Conservation (phyloP, 2,888 invertebrate species). For the Drosophila helvetica region DNA sequence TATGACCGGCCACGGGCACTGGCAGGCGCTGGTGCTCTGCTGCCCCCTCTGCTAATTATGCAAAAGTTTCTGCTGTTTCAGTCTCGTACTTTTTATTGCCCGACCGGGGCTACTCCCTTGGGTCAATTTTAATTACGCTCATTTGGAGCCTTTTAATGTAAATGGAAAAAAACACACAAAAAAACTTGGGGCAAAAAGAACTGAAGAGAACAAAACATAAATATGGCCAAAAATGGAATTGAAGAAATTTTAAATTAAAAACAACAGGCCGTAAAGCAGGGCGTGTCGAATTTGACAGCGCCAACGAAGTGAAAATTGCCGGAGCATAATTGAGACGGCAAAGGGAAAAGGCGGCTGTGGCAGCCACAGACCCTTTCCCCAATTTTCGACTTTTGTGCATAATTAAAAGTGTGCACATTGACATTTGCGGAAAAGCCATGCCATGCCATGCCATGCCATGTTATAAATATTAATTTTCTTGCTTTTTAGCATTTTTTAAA, state of each 20-base stretch:
- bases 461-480: slow-evolving; percentile 69
- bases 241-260: slow-evolving; percentile 49
- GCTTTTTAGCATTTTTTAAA: slow-evolving; percentile 50
- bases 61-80: slow-evolving; percentile 39
- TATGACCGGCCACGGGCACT: no score
- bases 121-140: slow-evolving; percentile 79
- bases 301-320: slow-evolving; percentile 74
- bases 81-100: slow-evolving; percentile 38
- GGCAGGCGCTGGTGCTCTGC: background rate
- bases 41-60: slow-evolving; percentile 38
- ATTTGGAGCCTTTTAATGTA: slow-evolving; percentile 66
- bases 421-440: slow-evolving; percentile 65
- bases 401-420: slow-evolving; percentile 75
- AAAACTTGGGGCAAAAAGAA: slow-evolving; percentile 17
- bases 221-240: slow-evolving; percentile 28
- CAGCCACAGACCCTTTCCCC: slow-evolving; percentile 30
- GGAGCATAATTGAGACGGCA: slow-evolving; percentile 65
- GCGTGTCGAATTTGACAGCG: slow-evolving; percentile 70
- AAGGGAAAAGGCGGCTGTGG: background rate
- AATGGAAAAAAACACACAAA: slow-evolving; percentile 49
- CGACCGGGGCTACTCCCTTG: slow-evolving; percentile 52
- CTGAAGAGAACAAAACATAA: slow-evolving; percentile 15
- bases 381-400: slow-evolving; percentile 59
- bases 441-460: slow-evolving; percentile 32
- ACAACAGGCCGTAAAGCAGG: slow-evolving; percentile 46